A percentile compares a stretch with the other conserved stretches of the same genome.
These are phyloP conservation scores for Bhutanitis thaidina DNA, from an alignment of 2,888 invertebrate species.

Conservation along the genomic window DNA sequence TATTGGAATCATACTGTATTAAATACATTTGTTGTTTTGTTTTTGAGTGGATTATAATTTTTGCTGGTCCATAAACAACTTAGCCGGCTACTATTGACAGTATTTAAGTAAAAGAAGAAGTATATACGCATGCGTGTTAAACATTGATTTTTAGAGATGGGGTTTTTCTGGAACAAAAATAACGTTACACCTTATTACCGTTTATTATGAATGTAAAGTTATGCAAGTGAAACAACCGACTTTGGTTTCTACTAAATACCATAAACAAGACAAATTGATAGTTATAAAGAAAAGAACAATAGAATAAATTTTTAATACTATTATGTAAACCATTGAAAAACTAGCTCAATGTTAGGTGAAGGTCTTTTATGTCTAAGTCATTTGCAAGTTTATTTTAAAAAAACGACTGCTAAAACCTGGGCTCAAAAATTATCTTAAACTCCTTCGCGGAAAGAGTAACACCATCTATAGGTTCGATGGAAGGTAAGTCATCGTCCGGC, in stretches of 20 bases:
- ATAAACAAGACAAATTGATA: no score
- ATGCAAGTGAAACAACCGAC: no score
- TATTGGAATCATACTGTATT: background rate
- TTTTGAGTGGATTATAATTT: background rate
- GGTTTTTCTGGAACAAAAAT: slow-evolving; percentile 10
- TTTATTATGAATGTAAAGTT: no score
- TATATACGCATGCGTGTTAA: slow-evolving; percentile 54
- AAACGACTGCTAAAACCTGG: slow-evolving; percentile 31
- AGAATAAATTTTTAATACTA: no score
- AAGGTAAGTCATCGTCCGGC: slow-evolving; percentile 61
- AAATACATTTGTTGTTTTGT: background rate
- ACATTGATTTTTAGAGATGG: slow-evolving; percentile 67
- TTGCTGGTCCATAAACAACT: slow-evolving; percentile 28
- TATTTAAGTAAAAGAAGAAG: slow-evolving; percentile 26
- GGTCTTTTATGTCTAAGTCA: no score
- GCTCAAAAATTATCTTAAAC: slow-evolving; percentile 63
- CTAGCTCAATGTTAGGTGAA: no score
- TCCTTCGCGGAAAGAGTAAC: slow-evolving; percentile 79
- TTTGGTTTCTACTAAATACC: no score
- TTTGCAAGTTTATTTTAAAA: no score
- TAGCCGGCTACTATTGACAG: slow-evolving; percentile 49
- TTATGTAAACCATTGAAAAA: no score
- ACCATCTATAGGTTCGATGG: slow-evolving; percentile 73
- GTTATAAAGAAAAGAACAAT: no score
- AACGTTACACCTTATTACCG: no score